phyloP scores from a whole-genome alignment of 2,888 invertebrate genomes.

The Drepanosiphum platanoidis region DNA sequence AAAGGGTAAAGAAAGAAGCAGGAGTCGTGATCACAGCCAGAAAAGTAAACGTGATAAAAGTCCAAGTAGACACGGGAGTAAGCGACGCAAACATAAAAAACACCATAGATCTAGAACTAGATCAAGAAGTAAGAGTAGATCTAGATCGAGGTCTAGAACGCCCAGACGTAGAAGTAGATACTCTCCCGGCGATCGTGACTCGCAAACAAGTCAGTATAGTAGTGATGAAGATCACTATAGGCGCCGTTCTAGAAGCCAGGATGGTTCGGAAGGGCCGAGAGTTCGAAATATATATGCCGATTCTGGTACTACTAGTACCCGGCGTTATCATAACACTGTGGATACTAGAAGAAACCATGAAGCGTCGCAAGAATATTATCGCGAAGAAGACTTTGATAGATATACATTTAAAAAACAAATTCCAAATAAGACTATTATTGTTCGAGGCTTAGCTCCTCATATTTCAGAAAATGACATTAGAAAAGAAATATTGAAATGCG shows the following conservation, averaged over 20 bases:
- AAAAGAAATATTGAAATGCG: slow-evolving; percentile 79
- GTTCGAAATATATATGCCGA: slow-evolving; percentile 57
- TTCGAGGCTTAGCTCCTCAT: slow-evolving; percentile 78
- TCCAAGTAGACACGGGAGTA: slow-evolving; percentile 66
- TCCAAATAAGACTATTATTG: slow-evolving; percentile 79
- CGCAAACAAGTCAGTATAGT: slow-evolving; percentile 62
- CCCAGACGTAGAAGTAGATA: slow-evolving; percentile 64
- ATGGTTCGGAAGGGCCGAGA: slow-evolving; percentile 46
- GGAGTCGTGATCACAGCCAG: slow-evolving; percentile 64
- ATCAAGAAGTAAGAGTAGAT: slow-evolving; percentile 62
- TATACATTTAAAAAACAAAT: slow-evolving; percentile 70
- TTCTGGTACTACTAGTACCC: slow-evolving; percentile 40
- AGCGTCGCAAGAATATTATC: slow-evolving; percentile 52
- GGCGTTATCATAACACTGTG: slow-evolving; percentile 41
- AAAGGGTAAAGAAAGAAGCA: slow-evolving; percentile 60
- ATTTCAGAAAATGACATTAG: slow-evolving; percentile 84
- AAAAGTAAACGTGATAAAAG: slow-evolving; percentile 65
- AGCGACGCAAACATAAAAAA: slow-evolving; percentile 64
- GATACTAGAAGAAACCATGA: slow-evolving; percentile 57
- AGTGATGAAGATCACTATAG: slow-evolving; percentile 63
- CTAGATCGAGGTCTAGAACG: slow-evolving; percentile 63
- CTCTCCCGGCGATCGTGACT: slow-evolving; percentile 63
- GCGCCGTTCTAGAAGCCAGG: slow-evolving; percentile 56
- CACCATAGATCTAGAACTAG: slow-evolving; percentile 56
- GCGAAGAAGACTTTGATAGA: slow-evolving; percentile 63